These are phyloP conservation scores for Istiophorus platypterus DNA, from an alignment of 2,113 vertebrate genomes.

Conservation along the genomic window DNA sequence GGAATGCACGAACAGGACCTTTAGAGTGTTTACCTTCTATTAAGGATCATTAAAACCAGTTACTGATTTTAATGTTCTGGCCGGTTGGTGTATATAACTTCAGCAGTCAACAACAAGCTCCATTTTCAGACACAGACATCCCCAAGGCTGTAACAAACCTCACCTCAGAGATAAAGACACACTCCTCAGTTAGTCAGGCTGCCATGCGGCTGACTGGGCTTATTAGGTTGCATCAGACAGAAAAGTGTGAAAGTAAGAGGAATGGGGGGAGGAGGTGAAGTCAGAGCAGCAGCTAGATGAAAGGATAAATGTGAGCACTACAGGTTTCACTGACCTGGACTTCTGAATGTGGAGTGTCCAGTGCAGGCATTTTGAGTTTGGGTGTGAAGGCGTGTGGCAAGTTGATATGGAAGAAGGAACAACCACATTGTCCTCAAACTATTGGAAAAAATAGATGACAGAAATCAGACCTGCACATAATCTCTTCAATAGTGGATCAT, in stretches of 20 bases:
- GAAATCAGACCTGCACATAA: not conserved
- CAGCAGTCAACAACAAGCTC: not conserved
- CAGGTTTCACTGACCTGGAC: constrained; percentile 72
- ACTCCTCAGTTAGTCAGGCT: constrained; percentile 29
- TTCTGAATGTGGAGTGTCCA: constrained; percentile 66
- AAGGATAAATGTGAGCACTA: not conserved
- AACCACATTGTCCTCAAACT: constrained; percentile 73
- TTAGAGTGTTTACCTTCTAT: not conserved
- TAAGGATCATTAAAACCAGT: not conserved
- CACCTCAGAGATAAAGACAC: not conserved
- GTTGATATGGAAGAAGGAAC: constrained; percentile 60
- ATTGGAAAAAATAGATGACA: not conserved
- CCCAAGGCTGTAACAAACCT: not conserved
- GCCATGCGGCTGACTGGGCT: not conserved
- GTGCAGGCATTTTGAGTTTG: constrained; percentile 62
- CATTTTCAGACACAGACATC: not conserved
- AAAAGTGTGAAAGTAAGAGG: constrained; percentile 29
- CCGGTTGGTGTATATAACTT: not conserved
- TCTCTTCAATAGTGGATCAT: not conserved
- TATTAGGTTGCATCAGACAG: constrained; percentile 14
- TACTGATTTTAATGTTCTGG: no score
- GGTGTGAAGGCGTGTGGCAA: constrained; percentile 52
- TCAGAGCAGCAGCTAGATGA: not conserved
- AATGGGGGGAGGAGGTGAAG: not conserved
- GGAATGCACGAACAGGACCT: not conserved